Percentiles rank a stretch among this genome's conserved stretches.
Conservation (phyloP, 2,113 vertebrate genomes). For the Saccopteryx leptura region DNA sequence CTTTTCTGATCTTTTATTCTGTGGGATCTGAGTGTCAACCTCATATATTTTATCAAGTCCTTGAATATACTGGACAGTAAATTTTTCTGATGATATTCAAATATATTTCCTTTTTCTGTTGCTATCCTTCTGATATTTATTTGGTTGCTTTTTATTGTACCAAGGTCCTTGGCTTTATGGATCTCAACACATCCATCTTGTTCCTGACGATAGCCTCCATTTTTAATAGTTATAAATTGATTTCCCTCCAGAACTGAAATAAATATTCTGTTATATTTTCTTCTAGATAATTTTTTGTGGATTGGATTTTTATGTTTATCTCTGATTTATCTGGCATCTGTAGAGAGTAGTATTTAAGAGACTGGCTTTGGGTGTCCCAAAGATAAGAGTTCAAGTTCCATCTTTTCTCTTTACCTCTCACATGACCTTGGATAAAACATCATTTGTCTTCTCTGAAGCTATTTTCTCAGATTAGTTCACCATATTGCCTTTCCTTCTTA, state of each 20-base stretch:
- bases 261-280: conserved; percentile 72
- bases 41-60: conserved; percentile 64
- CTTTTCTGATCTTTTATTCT: conserved; percentile 54
- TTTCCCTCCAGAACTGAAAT: conserved; percentile 56
- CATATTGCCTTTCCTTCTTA: background rate
- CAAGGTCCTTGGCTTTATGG: conserved; percentile 68
- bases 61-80: conserved; percentile 41
- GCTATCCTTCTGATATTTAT: conserved; percentile 69
- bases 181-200: conserved; percentile 73
- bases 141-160: conserved; percentile 69
- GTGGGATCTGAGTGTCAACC: background rate
- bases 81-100: conserved; percentile 72
- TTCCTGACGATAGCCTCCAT: conserved; percentile 59
- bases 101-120: conserved; percentile 58
- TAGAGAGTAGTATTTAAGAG: conserved; percentile 31
- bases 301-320: conserved; percentile 64
- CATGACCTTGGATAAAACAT: background rate
- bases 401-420: background rate
- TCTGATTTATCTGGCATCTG: background rate
- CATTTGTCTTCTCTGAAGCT: conserved; percentile 13
- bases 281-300: conserved; percentile 67
- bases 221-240: conserved; percentile 79
- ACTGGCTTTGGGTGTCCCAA: conserved; percentile 14
- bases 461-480: background rate
- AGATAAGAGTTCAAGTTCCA: conserved; percentile 47